phyloP scores from a whole-genome alignment of 2,113 vertebrate genomes.

The Tinamus guttatus region DNA sequence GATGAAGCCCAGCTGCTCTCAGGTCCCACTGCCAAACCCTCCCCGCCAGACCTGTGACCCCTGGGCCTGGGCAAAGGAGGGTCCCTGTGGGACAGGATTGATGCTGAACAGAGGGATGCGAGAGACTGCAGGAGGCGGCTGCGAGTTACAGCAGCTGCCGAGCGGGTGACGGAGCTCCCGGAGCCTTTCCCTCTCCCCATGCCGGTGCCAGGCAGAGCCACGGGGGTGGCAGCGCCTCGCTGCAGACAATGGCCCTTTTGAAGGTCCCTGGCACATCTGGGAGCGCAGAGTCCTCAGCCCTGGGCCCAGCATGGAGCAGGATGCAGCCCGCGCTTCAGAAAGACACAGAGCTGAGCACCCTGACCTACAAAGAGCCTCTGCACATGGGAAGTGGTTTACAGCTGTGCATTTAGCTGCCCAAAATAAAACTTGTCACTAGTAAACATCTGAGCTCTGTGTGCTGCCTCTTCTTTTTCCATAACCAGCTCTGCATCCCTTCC shows the following conservation, averaged over 20 bases:
- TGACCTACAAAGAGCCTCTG: neutral
- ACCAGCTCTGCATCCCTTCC: neutral
- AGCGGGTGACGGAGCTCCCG: accelerated
- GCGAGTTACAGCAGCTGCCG: accelerated
- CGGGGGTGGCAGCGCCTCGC: accelerated
- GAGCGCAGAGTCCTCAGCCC: neutral
- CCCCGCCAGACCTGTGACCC: neutral
- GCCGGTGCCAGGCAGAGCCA: neutral
- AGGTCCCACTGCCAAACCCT: neutral
- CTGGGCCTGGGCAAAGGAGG: accelerated
- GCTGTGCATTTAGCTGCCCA: neutral
- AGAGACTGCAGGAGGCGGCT: neutral
- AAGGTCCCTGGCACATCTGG: neutral
- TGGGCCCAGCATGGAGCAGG: neutral
- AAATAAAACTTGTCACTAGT: accelerated
- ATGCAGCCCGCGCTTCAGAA: neutral
- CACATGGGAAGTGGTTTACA: neutral
- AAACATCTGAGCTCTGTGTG: accelerated
- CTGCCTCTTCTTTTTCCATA: neutral
- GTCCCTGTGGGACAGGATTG: neutral
- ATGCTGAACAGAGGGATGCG: neutral
- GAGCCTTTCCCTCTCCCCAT: neutral
- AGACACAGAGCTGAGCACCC: accelerated
- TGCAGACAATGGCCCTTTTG: slow-evolving; percentile 30
- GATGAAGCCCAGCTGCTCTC: accelerated